Base-by-base conservation (phyloP, 2,888 invertebrate genomes). In the Ommatoiulus sabulosus region DNA sequence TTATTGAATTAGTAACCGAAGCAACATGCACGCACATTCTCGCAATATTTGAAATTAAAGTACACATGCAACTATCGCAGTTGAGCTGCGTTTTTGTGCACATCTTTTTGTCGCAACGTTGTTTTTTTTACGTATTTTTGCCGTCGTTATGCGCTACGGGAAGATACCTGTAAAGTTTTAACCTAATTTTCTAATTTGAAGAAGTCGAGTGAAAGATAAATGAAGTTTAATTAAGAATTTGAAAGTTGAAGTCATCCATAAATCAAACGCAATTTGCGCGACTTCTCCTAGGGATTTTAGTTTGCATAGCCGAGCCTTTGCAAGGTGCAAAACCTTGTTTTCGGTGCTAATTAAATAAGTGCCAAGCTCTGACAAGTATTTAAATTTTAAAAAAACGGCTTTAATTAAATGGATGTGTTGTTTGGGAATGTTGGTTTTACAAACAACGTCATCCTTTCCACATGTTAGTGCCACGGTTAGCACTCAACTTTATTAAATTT, bases 1-100 rank as follows among this genome's bases (percentile, higher is more conserved):
- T 80, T 80, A 80, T 80, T 35, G 35, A 80, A 80, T 80, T 43
- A 80, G 35, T 80, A 35, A 80, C 80, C 63, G 15, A 80, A 43
- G 80, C 80, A 80, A 80, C 80, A 80, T 15, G 80, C 80, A 80
- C 24, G 80, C 80, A 10, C 35, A 12, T 35, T 35, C 2, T 80
- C 35, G 8, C 24, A 12, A 1, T 35, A 12, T 35, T 80, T 80
- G 35, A 20, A 24, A 20, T 20, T 20, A 20, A 20, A 24, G 72
- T 24, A n/a, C 20, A 20, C 20, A n/a, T n/a, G n/a, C n/a, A 52
- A 8, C 12, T 35, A 3, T 63, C 5, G n/a, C 12, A 3, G 1
- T 24, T 10, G 72, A 72, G 15, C 7, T 24, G 5, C 8, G 24
- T 24, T 72, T 72, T 72, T 24, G 24, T 63, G 63, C 63, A 63